phyloP scores from a whole-genome alignment of 1,140 invertebrate species.

The Eurosta solidaginis region DNA sequence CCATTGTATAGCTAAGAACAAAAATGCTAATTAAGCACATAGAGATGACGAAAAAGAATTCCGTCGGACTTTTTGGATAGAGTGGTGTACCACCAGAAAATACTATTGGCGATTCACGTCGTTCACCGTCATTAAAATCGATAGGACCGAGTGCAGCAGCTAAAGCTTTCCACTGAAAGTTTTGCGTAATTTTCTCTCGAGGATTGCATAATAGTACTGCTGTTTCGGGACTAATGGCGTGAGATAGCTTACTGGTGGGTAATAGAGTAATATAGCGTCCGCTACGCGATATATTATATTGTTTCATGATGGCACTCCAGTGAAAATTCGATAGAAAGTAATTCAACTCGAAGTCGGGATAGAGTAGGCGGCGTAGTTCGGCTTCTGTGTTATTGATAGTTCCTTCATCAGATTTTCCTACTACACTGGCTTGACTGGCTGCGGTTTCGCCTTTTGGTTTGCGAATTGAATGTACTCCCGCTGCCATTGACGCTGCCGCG shows the following conservation, averaged over 20 bases:
- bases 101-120: constrained; percentile 51
- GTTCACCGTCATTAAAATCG: constrained; percentile 69
- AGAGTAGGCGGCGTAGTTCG: constrained; percentile 65
- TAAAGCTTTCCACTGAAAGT: constrained; percentile 77
- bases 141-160: constrained; percentile 80
- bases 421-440: no score
- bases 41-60: constrained; percentile 83
- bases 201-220: constrained; percentile 74
- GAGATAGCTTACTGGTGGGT: constrained; percentile 81
- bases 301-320: constrained; percentile 85
- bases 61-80: constrained; percentile 85
- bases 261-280: constrained; percentile 84
- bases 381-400: constrained; percentile 57
- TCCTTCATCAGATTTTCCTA: background rate
- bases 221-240: constrained; percentile 73
- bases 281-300: constrained; percentile 87
- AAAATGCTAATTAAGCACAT: constrained; percentile 84
- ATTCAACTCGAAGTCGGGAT: constrained; percentile 67
- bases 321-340: constrained; percentile 80
- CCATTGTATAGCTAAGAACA: constrained; percentile 86
- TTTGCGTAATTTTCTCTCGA: constrained; percentile 67
- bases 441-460: background rate
- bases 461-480: no score
- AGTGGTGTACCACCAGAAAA: constrained; percentile 68
- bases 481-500: background rate